Conservation (phyloP, 2,888 invertebrate species). For the Cancer borealis region DNA sequence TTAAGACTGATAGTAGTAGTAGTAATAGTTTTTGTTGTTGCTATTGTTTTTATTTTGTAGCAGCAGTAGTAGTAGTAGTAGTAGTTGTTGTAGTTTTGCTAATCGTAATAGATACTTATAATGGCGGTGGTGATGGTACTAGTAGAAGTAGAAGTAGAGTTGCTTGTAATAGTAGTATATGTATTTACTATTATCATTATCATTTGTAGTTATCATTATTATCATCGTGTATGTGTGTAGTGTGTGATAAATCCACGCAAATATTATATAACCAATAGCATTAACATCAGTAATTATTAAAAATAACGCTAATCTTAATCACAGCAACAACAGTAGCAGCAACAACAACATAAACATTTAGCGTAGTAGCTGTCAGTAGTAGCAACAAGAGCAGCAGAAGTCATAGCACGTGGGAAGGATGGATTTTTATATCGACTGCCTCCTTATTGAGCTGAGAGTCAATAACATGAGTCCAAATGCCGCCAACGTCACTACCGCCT, state of each 20-base stretch:
- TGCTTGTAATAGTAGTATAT: not conserved
- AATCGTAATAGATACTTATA: too few species aligned
- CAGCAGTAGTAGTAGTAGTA: not conserved
- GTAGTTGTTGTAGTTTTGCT: too few species aligned
- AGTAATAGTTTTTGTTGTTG: not conserved
- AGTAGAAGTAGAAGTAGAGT: not conserved
- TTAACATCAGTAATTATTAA: not conserved
- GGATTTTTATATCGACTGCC: not conserved
- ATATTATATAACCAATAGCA: not conserved
- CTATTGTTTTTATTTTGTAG: too few species aligned
- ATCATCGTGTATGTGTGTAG: not conserved
- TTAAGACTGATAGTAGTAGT: not conserved
- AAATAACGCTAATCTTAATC: too few species aligned
- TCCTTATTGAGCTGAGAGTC: slow-evolving; percentile 6
- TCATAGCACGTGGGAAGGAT: not conserved
- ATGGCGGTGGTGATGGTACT: too few species aligned
- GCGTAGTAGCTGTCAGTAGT: not conserved
- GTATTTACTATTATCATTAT: not conserved
- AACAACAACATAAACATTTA: too few species aligned
- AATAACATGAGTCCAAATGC: not conserved
- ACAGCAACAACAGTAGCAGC: too few species aligned
- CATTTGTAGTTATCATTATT: too few species aligned
- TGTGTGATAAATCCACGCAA: not conserved
- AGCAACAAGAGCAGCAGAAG: not conserved
- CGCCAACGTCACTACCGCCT: not conserved